Conservation (phyloP, 1,140 invertebrate genomes). For the Caenorhabditis briggsae region DNA sequence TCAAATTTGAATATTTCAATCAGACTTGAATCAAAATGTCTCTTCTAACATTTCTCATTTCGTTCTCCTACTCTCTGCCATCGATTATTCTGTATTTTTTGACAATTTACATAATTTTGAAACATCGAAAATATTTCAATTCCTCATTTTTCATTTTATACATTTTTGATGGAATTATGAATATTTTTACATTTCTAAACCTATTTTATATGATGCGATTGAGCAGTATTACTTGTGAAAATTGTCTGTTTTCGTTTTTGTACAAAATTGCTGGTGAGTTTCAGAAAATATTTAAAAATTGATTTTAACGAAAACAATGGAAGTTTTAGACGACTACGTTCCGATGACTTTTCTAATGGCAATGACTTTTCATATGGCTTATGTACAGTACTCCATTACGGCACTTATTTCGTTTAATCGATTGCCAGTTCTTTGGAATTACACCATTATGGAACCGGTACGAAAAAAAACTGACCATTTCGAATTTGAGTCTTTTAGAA, state of each 20-base stretch:
- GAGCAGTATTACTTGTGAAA: conserved; percentile 15
- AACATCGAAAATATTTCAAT: not conserved
- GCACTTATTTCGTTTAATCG: not conserved
- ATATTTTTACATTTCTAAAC: not conserved
- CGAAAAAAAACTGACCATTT: too few relatives aligned
- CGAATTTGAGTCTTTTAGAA: too few relatives aligned
- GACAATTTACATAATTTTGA: not conserved
- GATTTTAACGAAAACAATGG: not conserved
- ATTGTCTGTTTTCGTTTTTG: not conserved
- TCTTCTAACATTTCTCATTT: too few relatives aligned
- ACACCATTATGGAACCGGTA: not conserved
- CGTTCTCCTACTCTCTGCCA: too few relatives aligned
- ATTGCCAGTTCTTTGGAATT: not conserved
- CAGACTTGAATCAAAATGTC: too few relatives aligned
- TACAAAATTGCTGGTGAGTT: not conserved
- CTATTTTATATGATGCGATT: conserved; percentile 14
- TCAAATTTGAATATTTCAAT: too few relatives aligned
- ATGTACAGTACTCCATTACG: conserved; percentile 1
- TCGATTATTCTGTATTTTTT: not conserved
- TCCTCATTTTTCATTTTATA: conserved; percentile 20
- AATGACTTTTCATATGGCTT: conserved; percentile 45
- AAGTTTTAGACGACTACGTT: not conserved
- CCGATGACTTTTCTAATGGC: conserved; percentile 1
- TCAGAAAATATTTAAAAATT: too few relatives aligned
- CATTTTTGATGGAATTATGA: not conserved